Evolutionary conservation across 2,888 invertebrate genomes (phyloP).

Genomic region (Melikaiella ostensackeni): DNA sequence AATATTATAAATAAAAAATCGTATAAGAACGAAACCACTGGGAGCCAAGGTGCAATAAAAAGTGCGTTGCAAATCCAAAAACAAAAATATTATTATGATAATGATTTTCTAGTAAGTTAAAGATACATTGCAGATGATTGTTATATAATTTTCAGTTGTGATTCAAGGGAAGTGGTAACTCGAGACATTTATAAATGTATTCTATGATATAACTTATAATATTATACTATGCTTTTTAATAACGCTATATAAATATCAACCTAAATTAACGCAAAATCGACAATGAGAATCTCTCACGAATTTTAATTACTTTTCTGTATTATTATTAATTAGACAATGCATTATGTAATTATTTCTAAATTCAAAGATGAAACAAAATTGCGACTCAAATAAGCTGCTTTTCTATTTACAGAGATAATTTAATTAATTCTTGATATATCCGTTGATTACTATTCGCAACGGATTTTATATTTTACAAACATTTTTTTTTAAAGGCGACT

Average conservation of each 20-base stretch:
- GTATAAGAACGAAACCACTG: conserved; percentile 10
- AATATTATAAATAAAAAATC: neutral
- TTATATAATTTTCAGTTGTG: conserved; percentile 61
- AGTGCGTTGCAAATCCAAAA: conserved; percentile 65
- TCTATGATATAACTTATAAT: conserved; percentile 4
- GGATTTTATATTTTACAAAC: conserved; percentile 16
- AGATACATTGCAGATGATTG: conserved; percentile 59
- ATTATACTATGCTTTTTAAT: neutral
- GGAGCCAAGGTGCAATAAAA: conserved; percentile 58
- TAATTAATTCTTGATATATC: conserved; percentile 3
- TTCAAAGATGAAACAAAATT: neutral
- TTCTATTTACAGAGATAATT: conserved; percentile 12
- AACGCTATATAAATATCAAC: neutral
- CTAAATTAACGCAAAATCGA: neutral
- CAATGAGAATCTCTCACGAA: neutral
- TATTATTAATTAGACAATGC: neutral
- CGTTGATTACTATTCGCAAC: neutral
- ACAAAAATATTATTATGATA: conserved; percentile 71
- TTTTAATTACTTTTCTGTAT: neutral
- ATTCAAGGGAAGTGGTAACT: conserved; percentile 56
- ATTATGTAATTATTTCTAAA: neutral
- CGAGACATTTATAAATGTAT: conserved; percentile 44
- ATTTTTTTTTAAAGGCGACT: conserved; percentile 1
- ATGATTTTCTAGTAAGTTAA: conserved; percentile 59
- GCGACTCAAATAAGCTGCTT: neutral